Evolutionary conservation across 2,888 invertebrate species (phyloP).

Genomic region (Campopleginae sp.): DNA sequence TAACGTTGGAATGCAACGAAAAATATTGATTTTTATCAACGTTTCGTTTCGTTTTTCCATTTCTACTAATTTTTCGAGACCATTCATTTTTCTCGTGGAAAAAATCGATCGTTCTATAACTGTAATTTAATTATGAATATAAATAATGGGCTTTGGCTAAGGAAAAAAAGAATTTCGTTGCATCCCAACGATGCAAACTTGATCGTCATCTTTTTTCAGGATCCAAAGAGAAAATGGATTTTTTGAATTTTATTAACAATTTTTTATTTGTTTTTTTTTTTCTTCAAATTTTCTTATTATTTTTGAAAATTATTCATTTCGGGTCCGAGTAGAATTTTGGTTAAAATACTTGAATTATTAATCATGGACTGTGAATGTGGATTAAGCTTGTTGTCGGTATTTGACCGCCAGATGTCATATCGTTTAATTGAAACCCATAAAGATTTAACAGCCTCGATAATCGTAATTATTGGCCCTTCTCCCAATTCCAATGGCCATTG

Average conservation of each 20-base stretch:
- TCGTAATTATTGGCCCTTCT: neutral
- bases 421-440: neutral
- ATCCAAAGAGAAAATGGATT: too few relatives aligned
- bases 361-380: neutral
- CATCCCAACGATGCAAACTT: too few relatives aligned
- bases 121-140: too few relatives aligned
- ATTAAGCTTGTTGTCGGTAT: neutral
- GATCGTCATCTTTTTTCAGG: too few relatives aligned
- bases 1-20: neutral
- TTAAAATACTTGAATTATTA: neutral
- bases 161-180: too few relatives aligned
- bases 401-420: slow-evolving; percentile 18
- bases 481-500: neutral
- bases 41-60: too few relatives aligned
- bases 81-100: too few relatives aligned
- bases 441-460: neutral
- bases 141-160: too few relatives aligned
- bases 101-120: too few relatives aligned
- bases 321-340: neutral
- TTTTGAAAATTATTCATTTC: neutral
- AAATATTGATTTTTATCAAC: too few relatives aligned
- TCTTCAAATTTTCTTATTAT: neutral
- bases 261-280: too few relatives aligned
- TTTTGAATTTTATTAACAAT: neutral
- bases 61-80: too few relatives aligned